These are phyloP conservation scores for Theristicus caerulescens DNA, from an alignment of 2,113 vertebrate species.

Conservation along the genomic window DNA sequence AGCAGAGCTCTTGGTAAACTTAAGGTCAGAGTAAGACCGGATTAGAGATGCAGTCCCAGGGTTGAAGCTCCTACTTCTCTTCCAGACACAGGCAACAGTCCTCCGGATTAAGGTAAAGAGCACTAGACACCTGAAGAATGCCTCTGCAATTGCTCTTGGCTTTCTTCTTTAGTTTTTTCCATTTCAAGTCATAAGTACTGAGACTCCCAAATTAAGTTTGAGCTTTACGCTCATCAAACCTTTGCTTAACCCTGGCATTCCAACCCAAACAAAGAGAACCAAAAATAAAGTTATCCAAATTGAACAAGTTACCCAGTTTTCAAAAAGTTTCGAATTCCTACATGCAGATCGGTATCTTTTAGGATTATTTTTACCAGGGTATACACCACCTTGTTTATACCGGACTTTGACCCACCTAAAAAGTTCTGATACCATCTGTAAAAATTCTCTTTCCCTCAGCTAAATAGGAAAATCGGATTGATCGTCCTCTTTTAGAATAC, in stretches of 20 bases:
- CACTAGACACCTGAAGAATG: neutral
- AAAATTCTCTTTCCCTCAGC: neutral
- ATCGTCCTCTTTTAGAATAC: neutral
- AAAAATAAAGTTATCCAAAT: accelerated
- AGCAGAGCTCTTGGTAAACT: neutral
- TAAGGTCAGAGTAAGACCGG: neutral
- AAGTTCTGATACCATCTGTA: neutral
- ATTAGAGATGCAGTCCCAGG: neutral
- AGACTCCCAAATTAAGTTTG: neutral
- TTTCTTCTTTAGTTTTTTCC: neutral
- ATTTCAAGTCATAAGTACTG: neutral
- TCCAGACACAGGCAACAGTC: neutral
- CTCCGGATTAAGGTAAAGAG: neutral
- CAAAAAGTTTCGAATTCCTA: neutral
- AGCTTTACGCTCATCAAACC: neutral
- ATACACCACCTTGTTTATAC: neutral
- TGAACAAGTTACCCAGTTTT: neutral
- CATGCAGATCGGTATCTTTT: neutral
- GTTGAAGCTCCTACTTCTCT: neutral
- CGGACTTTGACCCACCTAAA: neutral
- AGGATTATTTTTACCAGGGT: neutral
- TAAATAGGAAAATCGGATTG: neutral
- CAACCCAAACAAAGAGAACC: neutral
- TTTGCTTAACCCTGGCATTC: neutral
- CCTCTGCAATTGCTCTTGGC: neutral